Evolutionary conservation across 1,140 invertebrate genomes (phyloP).

Genomic region (Nephila pilipes): DNA sequence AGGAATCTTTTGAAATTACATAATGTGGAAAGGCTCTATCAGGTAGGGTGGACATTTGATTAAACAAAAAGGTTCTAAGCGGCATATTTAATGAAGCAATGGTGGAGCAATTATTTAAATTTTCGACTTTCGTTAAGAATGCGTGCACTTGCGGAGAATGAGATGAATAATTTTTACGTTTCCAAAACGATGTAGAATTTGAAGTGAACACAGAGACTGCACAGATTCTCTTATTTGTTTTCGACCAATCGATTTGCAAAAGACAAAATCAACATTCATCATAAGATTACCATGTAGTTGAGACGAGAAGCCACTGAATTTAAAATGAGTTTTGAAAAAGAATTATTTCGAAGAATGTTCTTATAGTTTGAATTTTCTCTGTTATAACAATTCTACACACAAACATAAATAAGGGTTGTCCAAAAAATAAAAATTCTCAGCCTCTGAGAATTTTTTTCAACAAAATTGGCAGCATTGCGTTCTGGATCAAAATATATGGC

Average conservation of each 20-base stretch:
- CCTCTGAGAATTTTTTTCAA: too few relatives aligned
- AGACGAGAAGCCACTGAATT: too few relatives aligned
- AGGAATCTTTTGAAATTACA: background rate
- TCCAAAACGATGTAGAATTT: background rate
- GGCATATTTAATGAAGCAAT: slow-evolving; percentile 47
- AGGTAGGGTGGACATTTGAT: slow-evolving; percentile 44
- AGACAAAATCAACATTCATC: too few relatives aligned
- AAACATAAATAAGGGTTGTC: too few relatives aligned
- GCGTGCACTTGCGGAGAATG: background rate
- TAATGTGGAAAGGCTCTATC: slow-evolving; percentile 3
- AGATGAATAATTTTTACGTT: background rate
- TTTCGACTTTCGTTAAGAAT: background rate
- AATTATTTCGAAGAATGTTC: too few relatives aligned
- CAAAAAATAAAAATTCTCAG: too few relatives aligned
- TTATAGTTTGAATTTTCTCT: too few relatives aligned
- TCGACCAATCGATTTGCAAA: background rate
- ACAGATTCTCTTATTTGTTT: background rate
- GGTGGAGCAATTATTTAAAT: slow-evolving; percentile 36
- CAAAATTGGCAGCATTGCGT: too few relatives aligned
- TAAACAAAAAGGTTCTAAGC: slow-evolving; percentile 37
- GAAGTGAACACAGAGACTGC: background rate
- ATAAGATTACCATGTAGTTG: too few relatives aligned
- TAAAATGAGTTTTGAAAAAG: too few relatives aligned
- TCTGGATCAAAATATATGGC: too few relatives aligned
- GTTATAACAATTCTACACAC: too few relatives aligned